A percentile compares a stretch with the other conserved stretches of the same genome.
Conservation (phyloP, 2,888 invertebrate species). For the Ormyrus pomaceus region DNA sequence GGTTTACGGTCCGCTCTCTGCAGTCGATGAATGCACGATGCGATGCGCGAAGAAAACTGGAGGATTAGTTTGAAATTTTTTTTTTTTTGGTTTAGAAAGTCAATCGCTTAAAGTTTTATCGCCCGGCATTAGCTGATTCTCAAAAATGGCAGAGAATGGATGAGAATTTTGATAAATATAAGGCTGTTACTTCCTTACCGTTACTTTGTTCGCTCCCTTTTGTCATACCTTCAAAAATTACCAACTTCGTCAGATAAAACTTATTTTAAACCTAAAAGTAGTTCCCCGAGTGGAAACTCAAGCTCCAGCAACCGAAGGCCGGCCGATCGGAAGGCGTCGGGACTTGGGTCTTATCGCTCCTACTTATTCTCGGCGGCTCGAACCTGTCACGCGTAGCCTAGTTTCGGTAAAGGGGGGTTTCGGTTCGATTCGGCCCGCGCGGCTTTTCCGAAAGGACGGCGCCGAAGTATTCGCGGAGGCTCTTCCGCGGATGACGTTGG, state of each 20-base stretch:
- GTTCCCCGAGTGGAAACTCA: no score
- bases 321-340: no score
- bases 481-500: conserved; percentile 8
- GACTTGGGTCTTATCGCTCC: neutral
- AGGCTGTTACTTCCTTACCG: no score
- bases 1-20: conserved; percentile 24
- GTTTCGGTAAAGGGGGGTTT: conserved; percentile 17
- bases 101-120: no score
- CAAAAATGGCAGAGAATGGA: no score
- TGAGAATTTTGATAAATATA: no score
- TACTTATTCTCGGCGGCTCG: neutral
- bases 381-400: conserved; percentile 47
- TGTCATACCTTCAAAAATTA: neutral
- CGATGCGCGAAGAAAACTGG: neutral
- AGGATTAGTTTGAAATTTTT: no score
- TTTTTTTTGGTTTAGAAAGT: no score
- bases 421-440: neutral
- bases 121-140: no score
- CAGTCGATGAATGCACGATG: neutral
- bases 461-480: neutral
- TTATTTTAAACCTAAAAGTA: no score
- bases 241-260: neutral
- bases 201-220: no score
- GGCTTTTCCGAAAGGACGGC: neutral
- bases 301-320: no score